Base-by-base conservation (phyloP, 1,140 invertebrate genomes). In the Adelges cooleyi region DNA sequence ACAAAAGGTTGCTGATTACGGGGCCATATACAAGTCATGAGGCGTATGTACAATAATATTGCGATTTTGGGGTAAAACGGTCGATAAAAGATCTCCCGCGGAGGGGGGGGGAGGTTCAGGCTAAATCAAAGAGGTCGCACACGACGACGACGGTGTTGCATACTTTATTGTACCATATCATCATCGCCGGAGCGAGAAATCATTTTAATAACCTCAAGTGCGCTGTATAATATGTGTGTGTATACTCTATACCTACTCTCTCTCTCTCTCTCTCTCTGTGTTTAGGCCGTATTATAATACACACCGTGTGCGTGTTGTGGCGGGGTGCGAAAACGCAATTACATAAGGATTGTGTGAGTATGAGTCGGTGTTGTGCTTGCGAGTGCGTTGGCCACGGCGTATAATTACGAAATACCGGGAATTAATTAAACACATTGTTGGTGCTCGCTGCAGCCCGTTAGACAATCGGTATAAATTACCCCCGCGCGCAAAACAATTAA, bases 381-480 rank as follows among this genome's bases (percentile, higher is more conserved):
- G 53, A 56, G 53, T 42, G 36, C 53, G 53, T 40, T 22, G 33
- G 36, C 38, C 22, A 11, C 2, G 25, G 56, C 42, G 56, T 62
- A 62, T 62, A 62, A 62, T 62, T 62, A 62, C 56, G 42, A 62
- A 62, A 62, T 62, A 62, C 56, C 56, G 56, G 56, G 56, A 62
- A 62, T 62, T 62, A 62, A 62, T 62, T 62, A 62, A 62, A 62
- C 56, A 62, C 56, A 62, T 62, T 62, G 56, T 62, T 62, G 56
- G 56, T 62, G 56, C 56, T 42, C 56, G 54, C 54, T n/a, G n/a
- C n/a, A n/a, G n/a, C n/a, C 54, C 36, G 54, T 59, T 59, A 62
- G 56, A 62, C 56, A 62, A 62, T 62, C 56, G 56, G 56, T 62
- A 62, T 62, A 46, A 62, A 62, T 62, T 62, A 62, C 56, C 56